Base-by-base conservation (phyloP, 1,140 invertebrate species). In the Hyposmocoma kahamanoa region DNA sequence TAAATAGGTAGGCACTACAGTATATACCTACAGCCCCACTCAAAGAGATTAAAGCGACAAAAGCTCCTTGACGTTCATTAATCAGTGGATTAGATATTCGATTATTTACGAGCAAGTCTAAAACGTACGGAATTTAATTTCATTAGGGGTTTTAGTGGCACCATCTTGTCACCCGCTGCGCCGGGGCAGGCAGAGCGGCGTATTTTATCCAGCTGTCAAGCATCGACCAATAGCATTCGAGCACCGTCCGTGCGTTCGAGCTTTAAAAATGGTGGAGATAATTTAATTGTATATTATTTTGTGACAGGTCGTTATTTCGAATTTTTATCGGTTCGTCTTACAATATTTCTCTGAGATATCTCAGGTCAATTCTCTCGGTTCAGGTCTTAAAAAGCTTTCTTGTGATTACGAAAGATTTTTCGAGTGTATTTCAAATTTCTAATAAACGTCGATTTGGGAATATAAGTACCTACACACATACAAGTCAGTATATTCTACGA, bases 121-220 rank as follows among this genome's bases (percentile, higher is more conserved):
- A 77, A 84, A 85, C 62, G 79, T 82, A 80, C 67, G 76, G 82
- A 85, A 85, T 85, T 85, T 83, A 82, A 85, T 85, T 85, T 83
- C 79, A 82, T 85, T 85, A 85, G 77, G 71, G 77, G 66, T 72
- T 79, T 77, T 81, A 78, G 67, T 79, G 72, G 70, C 50, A 63
- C 73, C 72, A 79, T 78, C 62, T 74, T 79, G 77, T 70, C 76
- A 70, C 77, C 79, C 73, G 79, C 81, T 81, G 81, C 66, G 78
- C 62, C 62, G 53, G 67, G 55, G 65, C 73, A 57, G 48, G 53
- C 63, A 53, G 38, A 55, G 45, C 72, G 70, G 48, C 81, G 66
- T 85, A 85, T 77, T 80, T 83, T 71, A 82, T 62, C 64, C 77
- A 73, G 75, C 78, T 82, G 82, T 83, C 82, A 82, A 51, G 49